A percentile compares a stretch with the other conserved stretches of the same genome.
These are phyloP conservation scores for Ips typographus DNA, from an alignment of 1,140 invertebrate genomes.

Conservation along the genomic window DNA sequence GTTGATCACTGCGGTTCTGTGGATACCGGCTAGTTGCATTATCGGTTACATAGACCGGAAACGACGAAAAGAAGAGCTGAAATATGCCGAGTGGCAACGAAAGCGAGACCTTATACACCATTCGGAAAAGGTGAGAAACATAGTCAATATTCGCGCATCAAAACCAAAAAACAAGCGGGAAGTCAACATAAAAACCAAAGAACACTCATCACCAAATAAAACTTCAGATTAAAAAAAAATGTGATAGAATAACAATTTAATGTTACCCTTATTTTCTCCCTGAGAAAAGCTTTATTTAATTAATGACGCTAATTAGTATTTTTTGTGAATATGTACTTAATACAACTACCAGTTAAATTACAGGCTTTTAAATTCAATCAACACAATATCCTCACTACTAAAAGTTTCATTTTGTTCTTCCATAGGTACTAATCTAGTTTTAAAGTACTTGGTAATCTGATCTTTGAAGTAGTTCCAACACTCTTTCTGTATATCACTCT, in stretches of 20 bases:
- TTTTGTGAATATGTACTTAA: conserved; percentile 4
- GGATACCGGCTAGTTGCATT: conserved; percentile 86
- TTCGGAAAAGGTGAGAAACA: conserved; percentile 57
- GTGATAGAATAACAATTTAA: too few species aligned
- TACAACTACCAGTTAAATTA: conserved; percentile 4
- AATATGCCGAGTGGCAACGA: conserved; percentile 46
- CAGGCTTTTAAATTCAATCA: conserved; percentile 24
- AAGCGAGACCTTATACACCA: conserved; percentile 63
- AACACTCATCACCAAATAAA: conserved; percentile 17
- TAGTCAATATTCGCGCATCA: conserved; percentile 58
- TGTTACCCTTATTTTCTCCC: too few species aligned
- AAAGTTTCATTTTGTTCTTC: conserved; percentile 59
- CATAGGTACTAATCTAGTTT: conserved; percentile 54
- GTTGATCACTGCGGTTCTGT: conserved; percentile 83
- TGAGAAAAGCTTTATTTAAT: too few species aligned
- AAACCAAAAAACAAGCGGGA: conserved; percentile 16
- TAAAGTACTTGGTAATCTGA: conserved; percentile 55
- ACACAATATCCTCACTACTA: conserved; percentile 58
- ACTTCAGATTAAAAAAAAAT: not conserved
- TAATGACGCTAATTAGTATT: not conserved
- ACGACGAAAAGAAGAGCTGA: conserved; percentile 45
- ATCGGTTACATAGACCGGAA: conserved; percentile 77
- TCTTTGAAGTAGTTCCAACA: conserved; percentile 58
- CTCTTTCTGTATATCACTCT: conserved; percentile 58
- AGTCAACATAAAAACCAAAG: not conserved